Evolutionary conservation across 2,797 vertebrate genomes (phyloP).

Genomic region (Artibeus lituratus): DNA sequence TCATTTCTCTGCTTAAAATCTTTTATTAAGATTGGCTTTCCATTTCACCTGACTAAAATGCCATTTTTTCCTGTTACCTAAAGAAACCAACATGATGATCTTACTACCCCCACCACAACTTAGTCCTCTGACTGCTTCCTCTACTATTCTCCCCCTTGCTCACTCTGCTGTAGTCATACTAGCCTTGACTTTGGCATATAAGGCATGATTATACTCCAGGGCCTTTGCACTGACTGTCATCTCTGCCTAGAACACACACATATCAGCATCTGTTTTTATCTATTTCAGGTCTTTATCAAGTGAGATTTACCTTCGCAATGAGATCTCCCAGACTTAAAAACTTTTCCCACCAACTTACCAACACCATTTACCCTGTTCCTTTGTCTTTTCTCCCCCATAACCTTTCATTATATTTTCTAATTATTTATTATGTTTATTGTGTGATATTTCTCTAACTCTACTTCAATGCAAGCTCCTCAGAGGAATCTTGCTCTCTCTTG

Average conservation of each 20-base stretch:
- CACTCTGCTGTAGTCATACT: neutral
- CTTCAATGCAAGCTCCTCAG: neutral
- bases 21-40: neutral
- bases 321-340: neutral
- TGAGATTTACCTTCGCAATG: neutral
- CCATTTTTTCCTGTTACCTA: neutral
- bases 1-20: neutral
- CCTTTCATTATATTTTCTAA: neutral
- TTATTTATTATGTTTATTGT: neutral
- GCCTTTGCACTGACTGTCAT: neutral
- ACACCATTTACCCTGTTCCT: neutral
- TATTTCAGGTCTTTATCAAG: neutral
- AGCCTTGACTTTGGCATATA: neutral
- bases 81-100: neutral
- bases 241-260: neutral
- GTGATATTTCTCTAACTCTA: neutral
- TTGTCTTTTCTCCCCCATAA: neutral
- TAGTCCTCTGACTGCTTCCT: neutral
- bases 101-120: neutral
- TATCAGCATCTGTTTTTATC: neutral
- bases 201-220: neutral
- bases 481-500: neutral
- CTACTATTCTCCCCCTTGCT: neutral
- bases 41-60: neutral
- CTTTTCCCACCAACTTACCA: neutral